Evolutionary conservation across 2,113 vertebrate species (phyloP), one percentile per base, ranked within the genome.

Genomic region (Spermophilus dauricus): DNA sequence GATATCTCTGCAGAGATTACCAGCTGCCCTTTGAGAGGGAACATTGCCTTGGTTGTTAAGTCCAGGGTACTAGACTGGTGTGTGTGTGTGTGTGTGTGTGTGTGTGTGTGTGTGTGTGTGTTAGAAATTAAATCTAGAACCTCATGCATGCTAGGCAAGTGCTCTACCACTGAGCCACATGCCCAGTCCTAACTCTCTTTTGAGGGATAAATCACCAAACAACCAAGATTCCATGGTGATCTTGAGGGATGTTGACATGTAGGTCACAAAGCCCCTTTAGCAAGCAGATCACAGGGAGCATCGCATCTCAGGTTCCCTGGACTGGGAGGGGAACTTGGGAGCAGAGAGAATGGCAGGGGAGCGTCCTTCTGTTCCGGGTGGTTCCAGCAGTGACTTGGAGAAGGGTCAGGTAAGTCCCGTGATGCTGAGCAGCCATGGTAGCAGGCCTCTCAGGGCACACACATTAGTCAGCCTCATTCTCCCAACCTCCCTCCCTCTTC

Each of bases 351-450:
- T 85, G 67, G 67, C 5, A 24, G 30, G 1, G 14, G 16, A 18
- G 6, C 0, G 61, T 8, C 8, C 4, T 34, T 26, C 39, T 5
- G 0, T 58, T 48, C 45, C 5, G 0, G 4, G 17, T 30, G 8
- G 18, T 78, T n/a, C 24, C n/a, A 34, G 14, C 26, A 1, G 30
- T 30, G 45, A 75, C 76, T 12, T 48, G 3, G 51, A 80, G 70
- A 58, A 72, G 45, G 4, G 0, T 1, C 69, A 3, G 14, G 16
- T 1, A 8, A 91, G 37, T 56, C 61, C 1, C 0, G 32, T 22
- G 42, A 34, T 34, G 6, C 3, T 28, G 93, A 34, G 48, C 48
- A 48, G 30, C 37, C 63, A 45, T 24, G 18, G 7, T 8, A 45
- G 22, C 14, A 0, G 20, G 24, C 22, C n/a, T 45, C 58, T 30